Conservation (phyloP, 2,888 invertebrate species). For the Salpingus planirostris region DNA sequence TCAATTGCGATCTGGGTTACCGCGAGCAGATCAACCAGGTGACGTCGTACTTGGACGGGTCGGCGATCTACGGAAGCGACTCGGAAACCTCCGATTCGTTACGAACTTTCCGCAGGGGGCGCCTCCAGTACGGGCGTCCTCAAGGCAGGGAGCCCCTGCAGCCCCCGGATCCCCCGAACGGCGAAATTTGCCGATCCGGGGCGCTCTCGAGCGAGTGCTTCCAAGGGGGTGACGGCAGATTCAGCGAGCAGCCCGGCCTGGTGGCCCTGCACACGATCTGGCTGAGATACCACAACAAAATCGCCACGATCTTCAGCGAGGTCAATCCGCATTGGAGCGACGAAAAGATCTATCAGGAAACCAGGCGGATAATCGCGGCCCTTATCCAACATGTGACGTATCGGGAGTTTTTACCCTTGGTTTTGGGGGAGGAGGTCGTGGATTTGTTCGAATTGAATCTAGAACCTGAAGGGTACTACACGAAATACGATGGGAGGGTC, state of each 20-base stretch:
- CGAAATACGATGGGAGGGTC: constrained; percentile 57
- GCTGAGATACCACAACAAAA: constrained; percentile 63
- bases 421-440: constrained; percentile 64
- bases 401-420: constrained; percentile 71
- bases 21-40: constrained; percentile 80
- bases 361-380: constrained; percentile 72
- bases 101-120: constrained; percentile 67
- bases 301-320: constrained; percentile 61
- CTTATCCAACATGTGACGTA: constrained; percentile 78
- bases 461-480: constrained; percentile 57
- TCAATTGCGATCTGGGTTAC: constrained; percentile 73
- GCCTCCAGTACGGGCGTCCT: constrained; percentile 32
- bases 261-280: constrained; percentile 68
- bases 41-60: constrained; percentile 74
- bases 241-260: constrained; percentile 73
- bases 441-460: constrained; percentile 66
- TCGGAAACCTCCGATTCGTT: constrained; percentile 62
- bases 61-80: constrained; percentile 73
- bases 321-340: constrained; percentile 84
- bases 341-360: constrained; percentile 78
- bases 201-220: constrained; percentile 69
- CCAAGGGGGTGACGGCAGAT: constrained; percentile 67
- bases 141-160: constrained; percentile 51
- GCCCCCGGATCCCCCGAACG: constrained; percentile 45
- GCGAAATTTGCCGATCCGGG: constrained; percentile 62